A percentile compares a stretch with the other conserved stretches of the same genome.
phyloP scores from a whole-genome alignment of 2,113 vertebrate species.

The Pseudopipra pipra region DNA sequence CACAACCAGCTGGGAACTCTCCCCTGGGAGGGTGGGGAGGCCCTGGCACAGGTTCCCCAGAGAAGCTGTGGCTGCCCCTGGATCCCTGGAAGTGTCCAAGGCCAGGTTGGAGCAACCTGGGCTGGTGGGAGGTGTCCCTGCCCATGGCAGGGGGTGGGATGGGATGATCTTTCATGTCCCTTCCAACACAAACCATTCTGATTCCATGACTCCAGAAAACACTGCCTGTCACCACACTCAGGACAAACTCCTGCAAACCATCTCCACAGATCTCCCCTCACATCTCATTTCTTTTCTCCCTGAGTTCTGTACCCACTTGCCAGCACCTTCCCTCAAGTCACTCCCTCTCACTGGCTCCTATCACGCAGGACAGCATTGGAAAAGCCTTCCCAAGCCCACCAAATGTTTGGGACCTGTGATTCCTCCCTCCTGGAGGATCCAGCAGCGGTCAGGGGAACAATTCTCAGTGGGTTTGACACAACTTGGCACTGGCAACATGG shows the following conservation, averaged over 20 bases:
- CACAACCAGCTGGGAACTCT: neutral
- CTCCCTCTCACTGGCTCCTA: accelerated
- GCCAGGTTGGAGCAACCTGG: neutral
- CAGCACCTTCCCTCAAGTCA: neutral
- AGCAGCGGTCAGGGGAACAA: neutral
- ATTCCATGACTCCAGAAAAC: neutral
- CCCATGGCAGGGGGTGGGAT: neutral
- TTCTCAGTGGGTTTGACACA: neutral
- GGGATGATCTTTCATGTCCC: accelerated
- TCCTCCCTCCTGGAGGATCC: neutral
- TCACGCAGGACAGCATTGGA: neutral
- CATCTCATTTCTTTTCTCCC: neutral
- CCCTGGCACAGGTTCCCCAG: neutral
- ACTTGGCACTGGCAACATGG: neutral
- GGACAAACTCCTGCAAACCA: neutral
- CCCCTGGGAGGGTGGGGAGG: neutral
- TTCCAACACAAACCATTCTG: neutral
- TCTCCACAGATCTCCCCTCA: neutral
- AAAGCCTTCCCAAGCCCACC: neutral
- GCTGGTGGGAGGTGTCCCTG: accelerated
- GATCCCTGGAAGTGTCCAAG: neutral
- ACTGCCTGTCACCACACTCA: neutral
- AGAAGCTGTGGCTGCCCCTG: neutral
- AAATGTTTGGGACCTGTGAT: accelerated
- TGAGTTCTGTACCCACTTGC: accelerated